These are phyloP conservation scores for Vulpes ferrilata DNA, from an alignment of 2,113 vertebrate genomes.

Conservation along the genomic window DNA sequence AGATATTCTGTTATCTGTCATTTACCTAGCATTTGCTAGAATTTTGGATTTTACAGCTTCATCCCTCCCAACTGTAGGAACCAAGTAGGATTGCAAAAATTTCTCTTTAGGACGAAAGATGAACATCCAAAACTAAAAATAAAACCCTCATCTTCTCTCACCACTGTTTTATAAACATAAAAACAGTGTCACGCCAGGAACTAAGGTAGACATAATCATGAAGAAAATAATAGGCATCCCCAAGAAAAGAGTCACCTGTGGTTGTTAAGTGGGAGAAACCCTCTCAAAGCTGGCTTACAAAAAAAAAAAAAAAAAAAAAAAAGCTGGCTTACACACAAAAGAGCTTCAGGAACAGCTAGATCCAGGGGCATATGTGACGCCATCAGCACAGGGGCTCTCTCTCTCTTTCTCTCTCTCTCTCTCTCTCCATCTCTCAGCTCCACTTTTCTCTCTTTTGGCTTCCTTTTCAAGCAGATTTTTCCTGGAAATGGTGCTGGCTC, in stretches of 20 bases:
- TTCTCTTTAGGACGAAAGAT: background rate
- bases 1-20: background rate
- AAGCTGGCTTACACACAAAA: background rate
- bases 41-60: background rate
- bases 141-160: background rate
- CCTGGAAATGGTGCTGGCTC: background rate
- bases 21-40: background rate
- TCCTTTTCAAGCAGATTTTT: background rate
- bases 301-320: background rate
- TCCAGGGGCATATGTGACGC: rapidly evolving
- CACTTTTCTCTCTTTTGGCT: background rate
- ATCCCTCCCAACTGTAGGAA: background rate
- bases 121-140: background rate
- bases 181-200: background rate
- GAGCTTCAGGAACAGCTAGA: background rate
- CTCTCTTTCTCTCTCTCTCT: background rate
- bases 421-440: background rate
- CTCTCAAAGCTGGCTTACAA: background rate
- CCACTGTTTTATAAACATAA: background rate
- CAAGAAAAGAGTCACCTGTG: background rate
- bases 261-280: background rate
- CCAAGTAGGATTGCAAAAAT: background rate
- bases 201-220: background rate
- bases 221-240: background rate
- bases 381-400: rapidly evolving